Conservation (phyloP, 2,113 vertebrate species). For the Trochalopteron elliotii region DNA sequence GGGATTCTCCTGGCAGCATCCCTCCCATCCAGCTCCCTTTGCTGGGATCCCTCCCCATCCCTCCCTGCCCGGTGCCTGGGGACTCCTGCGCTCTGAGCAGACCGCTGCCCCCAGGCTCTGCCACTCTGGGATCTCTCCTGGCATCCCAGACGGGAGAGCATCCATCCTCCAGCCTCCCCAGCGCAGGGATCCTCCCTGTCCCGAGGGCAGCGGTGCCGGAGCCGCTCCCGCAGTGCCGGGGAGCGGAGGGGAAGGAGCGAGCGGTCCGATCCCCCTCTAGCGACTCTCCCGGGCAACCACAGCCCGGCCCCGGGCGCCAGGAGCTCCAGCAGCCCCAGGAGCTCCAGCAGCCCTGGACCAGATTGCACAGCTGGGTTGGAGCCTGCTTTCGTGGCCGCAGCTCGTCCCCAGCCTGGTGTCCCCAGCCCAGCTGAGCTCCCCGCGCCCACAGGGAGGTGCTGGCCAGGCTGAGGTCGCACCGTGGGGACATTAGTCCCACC, state of each 20-base stretch:
- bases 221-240: neutral
- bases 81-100: neutral
- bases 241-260: neutral
- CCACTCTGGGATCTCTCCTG: neutral
- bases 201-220: neutral
- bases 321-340: neutral
- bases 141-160: neutral
- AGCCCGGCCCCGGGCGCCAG: neutral
- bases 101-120: neutral
- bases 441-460: fast-evolving
- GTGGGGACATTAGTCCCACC: fast-evolving
- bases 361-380: neutral
- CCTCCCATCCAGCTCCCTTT: neutral
- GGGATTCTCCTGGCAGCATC: neutral
- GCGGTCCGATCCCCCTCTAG: slow-evolving; percentile 45
- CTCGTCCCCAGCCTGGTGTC: neutral
- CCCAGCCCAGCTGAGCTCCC: neutral
- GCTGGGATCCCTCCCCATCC: fast-evolving
- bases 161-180: neutral
- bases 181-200: fast-evolving
- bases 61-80: neutral
- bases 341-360: neutral
- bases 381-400: neutral
- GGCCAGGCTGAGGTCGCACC: neutral
- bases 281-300: neutral